Conservation (phyloP, 2,113 vertebrate genomes). For the Dicerorhinus sumatrensis region DNA sequence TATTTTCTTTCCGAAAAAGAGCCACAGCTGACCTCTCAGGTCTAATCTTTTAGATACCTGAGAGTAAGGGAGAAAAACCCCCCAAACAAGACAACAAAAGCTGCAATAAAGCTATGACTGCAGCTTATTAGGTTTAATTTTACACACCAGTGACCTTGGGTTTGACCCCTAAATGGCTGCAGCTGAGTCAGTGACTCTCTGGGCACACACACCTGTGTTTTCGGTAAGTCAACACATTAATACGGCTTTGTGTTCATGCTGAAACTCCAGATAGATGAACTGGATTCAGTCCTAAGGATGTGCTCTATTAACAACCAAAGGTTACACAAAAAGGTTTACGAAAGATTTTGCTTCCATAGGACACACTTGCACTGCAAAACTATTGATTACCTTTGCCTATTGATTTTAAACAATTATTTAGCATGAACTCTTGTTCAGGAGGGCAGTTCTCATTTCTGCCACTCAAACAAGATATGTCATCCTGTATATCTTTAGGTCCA, state of each 20-base stretch:
- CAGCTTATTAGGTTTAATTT: constrained; percentile 61
- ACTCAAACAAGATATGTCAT: background rate
- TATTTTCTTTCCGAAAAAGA: background rate
- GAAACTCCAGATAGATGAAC: background rate
- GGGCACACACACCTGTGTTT: background rate
- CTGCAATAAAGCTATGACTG: background rate
- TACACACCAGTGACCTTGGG: background rate
- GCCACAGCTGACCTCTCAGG: background rate
- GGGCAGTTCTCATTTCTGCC: background rate
- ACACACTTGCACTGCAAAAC: background rate
- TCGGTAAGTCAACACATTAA: constrained; percentile 16
- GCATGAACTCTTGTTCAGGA: background rate
- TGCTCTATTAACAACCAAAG: background rate
- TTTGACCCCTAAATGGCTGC: constrained; percentile 18
- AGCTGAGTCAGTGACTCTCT: constrained; percentile 56
- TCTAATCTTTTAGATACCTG: background rate
- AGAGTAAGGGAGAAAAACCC: background rate
- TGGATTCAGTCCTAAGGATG: background rate
- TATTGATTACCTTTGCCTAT: background rate
- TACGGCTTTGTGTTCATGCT: constrained; percentile 27
- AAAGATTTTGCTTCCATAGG: background rate
- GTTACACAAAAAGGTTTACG: background rate
- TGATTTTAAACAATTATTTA: background rate
- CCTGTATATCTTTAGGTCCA: background rate
- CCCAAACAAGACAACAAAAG: background rate